Base-by-base conservation (phyloP, 2,113 vertebrate genomes). In the Salvelinus fontinalis region DNA sequence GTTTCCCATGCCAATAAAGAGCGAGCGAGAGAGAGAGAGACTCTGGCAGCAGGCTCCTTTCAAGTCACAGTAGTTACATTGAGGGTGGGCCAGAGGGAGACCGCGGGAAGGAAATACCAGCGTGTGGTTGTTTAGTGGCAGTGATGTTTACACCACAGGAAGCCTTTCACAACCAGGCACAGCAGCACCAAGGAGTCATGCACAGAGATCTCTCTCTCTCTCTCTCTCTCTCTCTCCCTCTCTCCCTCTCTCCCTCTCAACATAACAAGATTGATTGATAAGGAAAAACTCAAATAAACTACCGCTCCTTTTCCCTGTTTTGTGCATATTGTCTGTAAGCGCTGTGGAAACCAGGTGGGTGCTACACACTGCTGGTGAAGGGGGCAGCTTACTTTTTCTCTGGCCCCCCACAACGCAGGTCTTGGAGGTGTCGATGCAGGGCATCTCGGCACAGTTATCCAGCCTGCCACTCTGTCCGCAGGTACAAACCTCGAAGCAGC, bases 401-500 rank as follows among this genome's bases (percentile, higher is more conserved):
- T 97, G 95, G 60, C 96, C 97, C 81, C 92, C 95, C 4, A 96
- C 92, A 71, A 94, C 85, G 79, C 97, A 99, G 65, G 94, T 93
- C 87, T 96, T 97, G 84, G 92, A 93, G 67, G 93, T 95, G 84
- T 99, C 97, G 75, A 96, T 81, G 78, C 98, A 99, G 20, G 75
- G 95, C 94, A 97, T 95, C 79, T 97, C 96, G 80, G 93, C 87
- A 44, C 98, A 99, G 91, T 96, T 97, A 90, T 99, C 97, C 86
- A 99, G 91, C 1, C 96, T 94, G 0, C 98, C 95, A 78, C 95
- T 98, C 75, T 93, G 93, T 9, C 97, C 95, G 81, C 98, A 99
- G 31, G 90, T 95, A 83, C 98, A 99, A 48, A 99, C 95, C 90
- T 99, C 97, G 11, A 94, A 97, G 87, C 98, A 99, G 24, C 96